phyloP scores from a whole-genome alignment of 2,888 invertebrate species.

The Hirtodrosophila cameraria region DNA sequence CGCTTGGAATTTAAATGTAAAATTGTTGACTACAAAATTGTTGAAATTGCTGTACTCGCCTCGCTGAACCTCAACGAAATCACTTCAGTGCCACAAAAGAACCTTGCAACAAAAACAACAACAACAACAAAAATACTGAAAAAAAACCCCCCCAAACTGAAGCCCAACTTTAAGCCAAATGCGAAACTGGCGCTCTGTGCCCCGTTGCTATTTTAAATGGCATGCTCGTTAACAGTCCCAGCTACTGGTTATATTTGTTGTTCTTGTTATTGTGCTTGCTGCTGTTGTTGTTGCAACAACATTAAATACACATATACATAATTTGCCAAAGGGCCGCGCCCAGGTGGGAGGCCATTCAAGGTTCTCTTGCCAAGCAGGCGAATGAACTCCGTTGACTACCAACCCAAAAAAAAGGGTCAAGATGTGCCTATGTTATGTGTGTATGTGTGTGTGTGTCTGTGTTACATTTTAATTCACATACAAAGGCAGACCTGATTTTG shows the following conservation, averaged over 20 bases:
- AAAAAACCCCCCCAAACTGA: constrained; percentile 11
- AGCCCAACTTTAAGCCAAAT: constrained; percentile 31
- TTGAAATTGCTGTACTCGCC: constrained; percentile 44
- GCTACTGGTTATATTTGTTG: constrained; percentile 11
- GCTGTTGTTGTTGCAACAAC: constrained; percentile 36
- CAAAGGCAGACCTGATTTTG: background rate
- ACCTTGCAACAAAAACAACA: constrained; percentile 8
- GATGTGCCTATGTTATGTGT: constrained; percentile 14
- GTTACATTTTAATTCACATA: constrained; percentile 4
- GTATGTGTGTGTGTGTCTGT: background rate
- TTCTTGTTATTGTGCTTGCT: constrained; percentile 5
- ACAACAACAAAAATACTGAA: constrained; percentile 1
- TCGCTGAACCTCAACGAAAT: constrained; percentile 32
- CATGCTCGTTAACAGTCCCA: constrained; percentile 51
- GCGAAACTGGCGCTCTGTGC: constrained; percentile 19
- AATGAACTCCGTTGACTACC: constrained; percentile 49
- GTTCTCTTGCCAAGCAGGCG: constrained; percentile 43
- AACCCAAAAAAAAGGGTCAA: constrained; percentile 57
- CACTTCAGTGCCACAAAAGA: constrained; percentile 6
- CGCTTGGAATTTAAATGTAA: constrained; percentile 64
- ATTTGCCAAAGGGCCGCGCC: constrained; percentile 40
- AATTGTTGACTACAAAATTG: constrained; percentile 39
- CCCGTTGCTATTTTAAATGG: constrained; percentile 49
- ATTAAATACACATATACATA: constrained; percentile 58
- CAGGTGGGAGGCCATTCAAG: constrained; percentile 30